Base-by-base conservation (phyloP, 2,113 vertebrate genomes). In the Eolophus roseicapilla region DNA sequence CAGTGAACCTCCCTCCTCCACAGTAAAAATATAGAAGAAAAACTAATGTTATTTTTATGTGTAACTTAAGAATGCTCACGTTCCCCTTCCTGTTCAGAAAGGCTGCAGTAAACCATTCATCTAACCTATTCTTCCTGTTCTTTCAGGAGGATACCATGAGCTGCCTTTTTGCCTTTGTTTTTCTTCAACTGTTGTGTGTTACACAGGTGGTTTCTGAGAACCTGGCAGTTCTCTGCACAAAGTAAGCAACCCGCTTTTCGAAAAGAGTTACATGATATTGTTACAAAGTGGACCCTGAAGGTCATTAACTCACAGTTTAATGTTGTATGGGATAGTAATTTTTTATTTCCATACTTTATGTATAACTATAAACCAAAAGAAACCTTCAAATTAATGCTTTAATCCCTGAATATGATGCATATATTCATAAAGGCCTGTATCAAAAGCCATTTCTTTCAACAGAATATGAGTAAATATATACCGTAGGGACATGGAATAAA, bases 21-120 rank as follows among this genome's bases (percentile, higher is more conserved):
- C 80, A 29, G 5, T 96, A 96, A 96, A 96, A 95, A 28, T 5
- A 65, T 33, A 89, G 67, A 84, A 93, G 83, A 87, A 95, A 96
- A 95, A 87, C 91, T 94, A 95, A 96, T 94, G 93, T 96, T 97
- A 94, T 96, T 95, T 96, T 96, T 94, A 93, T 87, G 70, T 91
- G 95, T 93, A 92, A 94, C 69, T 93, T 67, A 81, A 96, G 96
- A 93, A 89, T 55, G 91, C 44, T 82, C 84, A 85, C 77, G 43
- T 76, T 92, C 68, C 50, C 82, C 76, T 86, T 87, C 65, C 60
- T 82, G 57, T 46, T 95, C 44, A 2, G 62, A 87, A 82, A 39
- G 62, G 67, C 74, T 92, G 95, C 93, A 91, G 31, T 88, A 92
- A 94, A 93, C 55, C 86, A 84, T 41, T 91, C 81, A 76, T 33